A percentile compares a stretch with the other conserved stretches of the same genome.
phyloP scores from a whole-genome alignment of 2,113 vertebrate species.

The Chunga burmeisteri region DNA sequence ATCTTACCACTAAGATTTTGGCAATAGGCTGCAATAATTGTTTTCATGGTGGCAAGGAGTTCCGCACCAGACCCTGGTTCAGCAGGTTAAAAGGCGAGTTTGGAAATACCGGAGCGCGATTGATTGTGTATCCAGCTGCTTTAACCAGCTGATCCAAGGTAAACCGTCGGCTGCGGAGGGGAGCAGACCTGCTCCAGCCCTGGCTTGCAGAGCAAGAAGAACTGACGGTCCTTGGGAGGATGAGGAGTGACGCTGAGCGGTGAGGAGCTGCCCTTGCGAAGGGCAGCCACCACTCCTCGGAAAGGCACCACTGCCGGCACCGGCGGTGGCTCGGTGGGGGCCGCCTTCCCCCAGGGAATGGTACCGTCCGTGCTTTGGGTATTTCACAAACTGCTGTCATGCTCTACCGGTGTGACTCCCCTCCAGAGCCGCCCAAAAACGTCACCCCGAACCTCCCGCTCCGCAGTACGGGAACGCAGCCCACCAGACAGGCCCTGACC shows the following conservation, averaged over 20 bases:
- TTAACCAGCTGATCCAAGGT: background rate
- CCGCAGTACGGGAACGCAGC: accelerated
- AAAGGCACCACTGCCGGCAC: accelerated
- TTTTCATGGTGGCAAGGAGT: conserved; percentile 54
- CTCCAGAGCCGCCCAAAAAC: background rate
- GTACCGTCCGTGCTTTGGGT: background rate
- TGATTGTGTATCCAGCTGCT: background rate
- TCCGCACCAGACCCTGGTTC: background rate
- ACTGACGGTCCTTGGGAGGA: background rate
- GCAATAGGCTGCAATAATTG: conserved; percentile 66
- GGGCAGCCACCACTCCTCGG: accelerated
- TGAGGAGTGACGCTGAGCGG: accelerated
- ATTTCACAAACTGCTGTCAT: background rate
- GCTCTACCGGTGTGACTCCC: background rate
- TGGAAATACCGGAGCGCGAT: background rate
- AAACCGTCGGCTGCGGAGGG: background rate
- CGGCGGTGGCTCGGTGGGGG: accelerated
- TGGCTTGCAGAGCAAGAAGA: background rate
- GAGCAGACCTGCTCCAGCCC: background rate
- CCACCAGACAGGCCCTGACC: background rate
- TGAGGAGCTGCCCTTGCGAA: accelerated
- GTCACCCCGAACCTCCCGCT: background rate
- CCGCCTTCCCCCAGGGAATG: background rate
- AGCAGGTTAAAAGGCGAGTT: background rate
- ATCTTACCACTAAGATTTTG: conserved; percentile 56